Conservation (phyloP, 2,113 vertebrate species). For the Suncus etruscus region DNA sequence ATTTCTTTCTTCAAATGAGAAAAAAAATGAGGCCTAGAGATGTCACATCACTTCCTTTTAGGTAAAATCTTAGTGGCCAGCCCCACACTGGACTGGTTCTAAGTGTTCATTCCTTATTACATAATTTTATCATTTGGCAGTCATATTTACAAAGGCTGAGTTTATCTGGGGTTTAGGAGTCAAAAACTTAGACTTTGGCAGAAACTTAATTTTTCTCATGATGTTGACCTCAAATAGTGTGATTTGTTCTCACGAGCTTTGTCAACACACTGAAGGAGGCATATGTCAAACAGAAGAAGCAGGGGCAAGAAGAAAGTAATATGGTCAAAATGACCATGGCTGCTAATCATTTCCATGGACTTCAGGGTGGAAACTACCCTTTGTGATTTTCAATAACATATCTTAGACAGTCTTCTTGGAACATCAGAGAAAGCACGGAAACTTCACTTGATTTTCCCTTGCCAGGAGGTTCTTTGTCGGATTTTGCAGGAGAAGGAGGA, state of each 20-base stretch:
- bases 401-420: neutral
- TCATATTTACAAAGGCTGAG: neutral
- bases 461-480: neutral
- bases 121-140: neutral
- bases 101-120: neutral
- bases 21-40: neutral
- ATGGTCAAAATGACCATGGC: neutral
- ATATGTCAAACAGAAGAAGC: neutral
- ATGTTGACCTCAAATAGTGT: neutral
- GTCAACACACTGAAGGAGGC: neutral
- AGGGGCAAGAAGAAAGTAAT: neutral
- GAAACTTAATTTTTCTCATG: neutral
- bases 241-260: neutral
- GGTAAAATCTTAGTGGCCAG: neutral
- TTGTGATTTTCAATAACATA: slow-evolving; percentile 4
- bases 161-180: neutral
- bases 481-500: neutral
- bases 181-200: neutral
- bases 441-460: neutral
- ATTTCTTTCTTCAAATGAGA: slow-evolving; percentile 43
- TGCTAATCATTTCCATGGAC: slow-evolving; percentile 4
- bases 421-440: neutral
- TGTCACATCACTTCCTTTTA: neutral
- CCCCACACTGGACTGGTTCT: neutral
- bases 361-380: neutral